phyloP scores from a whole-genome alignment of 2,888 invertebrate species.

The Plagodis dolabraria region DNA sequence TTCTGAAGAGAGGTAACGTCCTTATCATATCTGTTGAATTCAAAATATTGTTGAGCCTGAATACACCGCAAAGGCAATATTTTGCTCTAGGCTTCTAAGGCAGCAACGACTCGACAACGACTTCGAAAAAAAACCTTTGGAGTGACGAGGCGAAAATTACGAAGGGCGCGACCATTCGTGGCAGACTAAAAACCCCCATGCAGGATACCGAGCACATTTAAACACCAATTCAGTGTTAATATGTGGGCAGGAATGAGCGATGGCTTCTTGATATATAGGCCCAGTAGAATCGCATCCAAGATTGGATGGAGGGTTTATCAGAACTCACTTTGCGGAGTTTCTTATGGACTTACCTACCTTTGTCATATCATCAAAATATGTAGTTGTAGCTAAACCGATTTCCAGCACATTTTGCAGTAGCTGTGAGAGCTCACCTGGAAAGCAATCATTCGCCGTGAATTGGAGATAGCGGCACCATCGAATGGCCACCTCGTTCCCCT shows the following conservation, averaged over 20 bases:
- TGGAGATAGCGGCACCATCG: too few relatives aligned
- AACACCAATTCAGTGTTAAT: slow-evolving; percentile 2
- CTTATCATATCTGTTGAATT: neutral
- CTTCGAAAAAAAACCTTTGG: slow-evolving; percentile 4
- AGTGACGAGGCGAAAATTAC: slow-evolving; percentile 9
- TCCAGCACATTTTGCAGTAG: too few relatives aligned
- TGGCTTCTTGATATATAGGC: slow-evolving; percentile 2
- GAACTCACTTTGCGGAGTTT: slow-evolving; percentile 1
- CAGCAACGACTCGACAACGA: neutral
- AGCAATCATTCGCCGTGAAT: too few relatives aligned
- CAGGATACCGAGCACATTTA: slow-evolving; percentile 6
- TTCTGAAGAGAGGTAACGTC: neutral
- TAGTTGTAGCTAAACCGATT: too few relatives aligned
- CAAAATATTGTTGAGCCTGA: slow-evolving; percentile 6
- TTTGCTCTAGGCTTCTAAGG: slow-evolving; percentile 7
- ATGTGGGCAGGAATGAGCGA: slow-evolving; percentile 12
- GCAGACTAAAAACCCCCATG: slow-evolving; percentile 4
- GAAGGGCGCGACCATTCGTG: slow-evolving; percentile 5
- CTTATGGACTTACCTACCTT: neutral
- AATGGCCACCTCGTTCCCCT: too few relatives aligned
- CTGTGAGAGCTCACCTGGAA: too few relatives aligned
- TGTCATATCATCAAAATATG: neutral
- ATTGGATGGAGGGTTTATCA: slow-evolving; percentile 4
- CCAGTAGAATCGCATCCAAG: slow-evolving; percentile 1
- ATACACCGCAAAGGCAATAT: neutral